Evolutionary conservation across 2,113 vertebrate species (phyloP), one percentile per base, ranked within the genome.

Genomic region (Rallus limicola): DNA sequence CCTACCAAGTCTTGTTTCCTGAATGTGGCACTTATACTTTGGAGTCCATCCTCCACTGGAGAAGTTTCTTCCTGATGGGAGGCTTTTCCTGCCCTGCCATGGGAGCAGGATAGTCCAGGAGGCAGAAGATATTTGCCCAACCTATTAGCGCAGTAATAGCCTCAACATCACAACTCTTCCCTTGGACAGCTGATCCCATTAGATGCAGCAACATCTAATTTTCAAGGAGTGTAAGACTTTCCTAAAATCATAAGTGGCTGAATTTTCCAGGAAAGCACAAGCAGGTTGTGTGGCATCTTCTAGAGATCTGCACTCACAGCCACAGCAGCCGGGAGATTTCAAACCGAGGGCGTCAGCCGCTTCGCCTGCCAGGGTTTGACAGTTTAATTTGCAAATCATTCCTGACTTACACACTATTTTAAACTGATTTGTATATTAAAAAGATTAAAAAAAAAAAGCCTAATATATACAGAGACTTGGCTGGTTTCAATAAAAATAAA

Each of bases 321-420:
- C 84, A 75, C 58, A 86, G 72, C 95, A 95, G 90, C 69, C 0
- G 3, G 86, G 63, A 88, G 77, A 88, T 91, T 94, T 93, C 88
- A 94, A 93, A 79, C 69, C 62, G 67, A 91, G 80, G 78, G 74
- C 0, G 2, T 93, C 70, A 95, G 90, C 25, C 0, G 0, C 58
- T 72, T 31, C 38, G 84, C 33, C 65, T 92, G 93, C 92, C 95
- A 96, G 76, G 23, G 10, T 68, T 64, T 95, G 92, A 96, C 92
- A 93, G 92, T 92, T 97, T 96, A 97, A 96, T 96, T 96, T 96
- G 86, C 90, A 94, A 97, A 96, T 96, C 77, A 91, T 87, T 96
- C 93, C 83, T 90, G 93, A 94, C 88, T 96, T 96, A 92, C 44
- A 93, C 88, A 82, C 93, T 96, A 95, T 96, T 97, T 97, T 82